Conservation (phyloP, 2,113 vertebrate genomes). For the Paralichthys olivaceus region DNA sequence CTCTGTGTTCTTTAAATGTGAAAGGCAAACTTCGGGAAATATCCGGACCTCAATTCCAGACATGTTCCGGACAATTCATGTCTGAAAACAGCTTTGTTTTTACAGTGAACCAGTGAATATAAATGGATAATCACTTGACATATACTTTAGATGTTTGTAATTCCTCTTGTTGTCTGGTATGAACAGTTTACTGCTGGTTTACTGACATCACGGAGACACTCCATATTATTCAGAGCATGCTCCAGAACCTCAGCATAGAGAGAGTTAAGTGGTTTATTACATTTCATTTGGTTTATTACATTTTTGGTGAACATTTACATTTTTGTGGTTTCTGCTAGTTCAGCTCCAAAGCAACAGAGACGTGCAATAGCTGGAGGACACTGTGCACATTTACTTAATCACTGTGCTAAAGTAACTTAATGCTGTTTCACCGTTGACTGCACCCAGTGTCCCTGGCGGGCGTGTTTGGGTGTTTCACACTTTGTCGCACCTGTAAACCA, state of each 20-base stretch:
- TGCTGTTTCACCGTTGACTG: not conserved
- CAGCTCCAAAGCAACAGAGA: not conserved
- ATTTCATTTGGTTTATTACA: slow-evolving; percentile 36
- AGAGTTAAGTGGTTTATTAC: slow-evolving; percentile 16
- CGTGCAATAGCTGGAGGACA: not conserved
- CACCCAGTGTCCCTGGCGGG: not conserved
- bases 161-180: not conserved
- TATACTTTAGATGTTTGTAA: not conserved
- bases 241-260: slow-evolving; percentile 20
- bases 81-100: no score
- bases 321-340: slow-evolving; percentile 26
- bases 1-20: no score
- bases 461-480: not conserved
- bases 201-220: slow-evolving; percentile 7
- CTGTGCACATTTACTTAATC: not conserved
- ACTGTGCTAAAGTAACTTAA: not conserved
- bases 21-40: no score
- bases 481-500: not conserved
- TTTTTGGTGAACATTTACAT: slow-evolving; percentile 45
- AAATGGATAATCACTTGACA: no score
- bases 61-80: no score
- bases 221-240: slow-evolving; percentile 3
- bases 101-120: no score
- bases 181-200: not conserved
- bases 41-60: no score